Base-by-base conservation (phyloP, 2,113 vertebrate genomes). In the Salminus brasiliensis region DNA sequence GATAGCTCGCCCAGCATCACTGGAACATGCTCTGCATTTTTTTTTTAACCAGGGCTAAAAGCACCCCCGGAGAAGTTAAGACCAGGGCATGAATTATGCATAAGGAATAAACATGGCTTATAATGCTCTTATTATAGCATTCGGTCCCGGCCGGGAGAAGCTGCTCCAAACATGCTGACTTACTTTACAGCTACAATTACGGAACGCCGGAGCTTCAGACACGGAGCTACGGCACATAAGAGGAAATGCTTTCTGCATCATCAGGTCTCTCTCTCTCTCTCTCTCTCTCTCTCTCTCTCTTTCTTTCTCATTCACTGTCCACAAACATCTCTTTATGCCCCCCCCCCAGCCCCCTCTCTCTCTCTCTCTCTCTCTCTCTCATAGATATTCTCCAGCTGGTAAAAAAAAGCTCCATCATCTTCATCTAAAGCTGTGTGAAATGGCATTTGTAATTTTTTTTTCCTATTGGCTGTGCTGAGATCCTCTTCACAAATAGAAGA, bases 391-490 rank as follows among this genome's bases (percentile, higher is more conserved):
- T 7, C 12, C 13, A 21, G 2, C 47, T 52, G 47, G 6, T 62
- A 55, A 43, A 13, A 55, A 43, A 13, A 41, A 30, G 18, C 5
- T 25, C 34, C 70, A 67, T 41, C 16, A 70, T 77, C 49, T 77
- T 68, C 52, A 66, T 69, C 49, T n/a, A n/a, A 77, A 69, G 49
- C 75, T 77, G 34, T 67, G 62, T 47, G 67, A 78, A 78, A 88
- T 83, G 84, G 83, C 80, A 87, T 87, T 87, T 83, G 81, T 85
- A 87, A 84, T n/a, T n/a, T n/a, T n/a, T n/a, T n/a, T n/a, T n/a
- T n/a, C n/a, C n/a, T n/a, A 81, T 84, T 84, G 84, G 88, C 39
- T 41, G 39, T 41, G 39, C 47, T n/a, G 47, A n/a, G 47, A 52
- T 52, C 47, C 47, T 52, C 47, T 45, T 45, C 10, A 41, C 39